These are phyloP conservation scores for Premnoplex brunnescens DNA, from an alignment of 2,797 vertebrate genomes.

Conservation along the genomic window DNA sequence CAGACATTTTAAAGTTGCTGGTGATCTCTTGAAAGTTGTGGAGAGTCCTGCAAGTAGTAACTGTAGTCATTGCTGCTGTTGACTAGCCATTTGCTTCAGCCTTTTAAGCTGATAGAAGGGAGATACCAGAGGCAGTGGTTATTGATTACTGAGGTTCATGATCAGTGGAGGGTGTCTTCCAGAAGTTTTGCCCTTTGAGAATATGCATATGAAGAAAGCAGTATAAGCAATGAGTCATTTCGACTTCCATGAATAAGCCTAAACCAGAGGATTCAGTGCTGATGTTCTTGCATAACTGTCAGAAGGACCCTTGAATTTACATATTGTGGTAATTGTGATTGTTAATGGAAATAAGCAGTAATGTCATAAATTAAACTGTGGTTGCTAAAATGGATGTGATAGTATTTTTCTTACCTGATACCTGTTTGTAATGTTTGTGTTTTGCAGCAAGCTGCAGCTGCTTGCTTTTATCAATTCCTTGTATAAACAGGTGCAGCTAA, in stretches of 20 bases:
- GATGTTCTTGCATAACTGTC: not conserved
- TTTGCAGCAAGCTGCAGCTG: not conserved
- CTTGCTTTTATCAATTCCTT: not conserved
- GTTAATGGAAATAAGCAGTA: not conserved
- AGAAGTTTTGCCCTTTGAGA: not conserved
- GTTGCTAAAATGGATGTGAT: not conserved
- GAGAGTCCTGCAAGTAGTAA: not conserved
- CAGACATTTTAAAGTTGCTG: not conserved
- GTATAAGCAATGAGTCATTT: not conserved
- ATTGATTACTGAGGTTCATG: not conserved
- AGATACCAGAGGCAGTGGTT: not conserved
- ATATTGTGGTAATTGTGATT: not conserved
- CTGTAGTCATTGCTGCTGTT: not conserved
- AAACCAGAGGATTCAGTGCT: not conserved
- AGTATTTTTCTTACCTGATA: not conserved
- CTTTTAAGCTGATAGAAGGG: not conserved
- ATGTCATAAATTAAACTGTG: not conserved
- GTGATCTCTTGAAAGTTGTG: not conserved
- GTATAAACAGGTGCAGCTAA: not conserved
- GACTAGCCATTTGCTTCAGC: not conserved
- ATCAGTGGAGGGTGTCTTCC: not conserved
- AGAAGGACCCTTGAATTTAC: not conserved
- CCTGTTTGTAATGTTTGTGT: not conserved
- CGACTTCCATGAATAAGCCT: not conserved
- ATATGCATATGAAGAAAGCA: not conserved